Evolutionary conservation across 2,113 vertebrate genomes (phyloP).

Genomic region (Trochalopteron elliotii): DNA sequence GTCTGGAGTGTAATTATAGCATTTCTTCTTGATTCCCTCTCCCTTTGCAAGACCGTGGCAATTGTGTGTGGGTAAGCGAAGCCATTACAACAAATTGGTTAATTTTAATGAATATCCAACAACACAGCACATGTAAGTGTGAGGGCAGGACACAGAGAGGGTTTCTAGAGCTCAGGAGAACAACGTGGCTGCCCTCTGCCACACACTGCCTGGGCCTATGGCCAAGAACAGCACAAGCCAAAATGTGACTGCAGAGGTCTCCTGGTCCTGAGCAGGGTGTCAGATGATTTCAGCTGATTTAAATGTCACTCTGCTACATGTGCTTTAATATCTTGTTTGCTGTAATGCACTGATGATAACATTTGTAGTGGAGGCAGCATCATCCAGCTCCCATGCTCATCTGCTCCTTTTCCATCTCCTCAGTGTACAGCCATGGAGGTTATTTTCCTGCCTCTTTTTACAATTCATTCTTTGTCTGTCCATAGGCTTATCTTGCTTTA

Average conservation of each 20-base stretch:
- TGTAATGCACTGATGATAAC: not conserved
- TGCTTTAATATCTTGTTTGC: not conserved
- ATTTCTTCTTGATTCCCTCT: not conserved
- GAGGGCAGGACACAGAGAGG: not conserved
- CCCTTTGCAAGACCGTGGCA: not conserved
- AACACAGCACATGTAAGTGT: not conserved
- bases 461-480: conserved; percentile 44
- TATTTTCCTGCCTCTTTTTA: conserved; percentile 13
- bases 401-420: not conserved
- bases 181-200: not conserved
- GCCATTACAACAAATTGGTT: conserved; percentile 42
- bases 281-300: not conserved
- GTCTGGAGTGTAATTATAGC: not conserved
- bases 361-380: not conserved
- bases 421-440: not conserved
- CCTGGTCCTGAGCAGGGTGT: not conserved
- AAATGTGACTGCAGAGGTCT: not conserved
- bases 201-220: not conserved
- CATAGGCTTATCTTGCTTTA: conserved; percentile 50
- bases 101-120: conserved; percentile 20
- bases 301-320: not conserved
- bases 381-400: not conserved
- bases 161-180: not conserved
- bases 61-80: conserved; percentile 9
- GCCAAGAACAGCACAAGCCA: not conserved